A percentile compares a stretch with the other conserved stretches of the same genome.
These are phyloP conservation scores for Julus scandinavius DNA, from an alignment of 2,888 invertebrate genomes.

Conservation along the genomic window DNA sequence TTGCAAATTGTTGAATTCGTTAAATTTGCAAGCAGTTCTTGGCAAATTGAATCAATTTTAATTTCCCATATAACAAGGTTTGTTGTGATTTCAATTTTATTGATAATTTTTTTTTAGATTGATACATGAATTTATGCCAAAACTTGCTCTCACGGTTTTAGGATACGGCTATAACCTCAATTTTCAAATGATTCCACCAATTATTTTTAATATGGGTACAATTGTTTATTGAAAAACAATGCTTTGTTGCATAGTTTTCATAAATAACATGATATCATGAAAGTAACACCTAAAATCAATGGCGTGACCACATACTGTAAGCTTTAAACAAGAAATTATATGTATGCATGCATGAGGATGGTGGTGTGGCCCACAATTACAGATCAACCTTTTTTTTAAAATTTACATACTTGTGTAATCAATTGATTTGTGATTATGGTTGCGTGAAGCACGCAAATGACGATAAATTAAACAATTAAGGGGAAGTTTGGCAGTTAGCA, in stretches of 20 bases:
- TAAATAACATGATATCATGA: neutral
- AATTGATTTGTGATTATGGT: neutral
- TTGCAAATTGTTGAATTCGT: neutral
- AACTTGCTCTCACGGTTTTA: neutral
- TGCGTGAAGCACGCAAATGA: neutral
- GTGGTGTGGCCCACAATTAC: neutral
- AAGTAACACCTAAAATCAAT: neutral
- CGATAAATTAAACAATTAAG: conserved; percentile 18
- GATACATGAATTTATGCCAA: neutral
- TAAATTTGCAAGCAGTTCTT: neutral
- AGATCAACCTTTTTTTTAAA: neutral
- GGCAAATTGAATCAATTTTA: neutral
- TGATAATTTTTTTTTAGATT: neutral
- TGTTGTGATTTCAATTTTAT: neutral
- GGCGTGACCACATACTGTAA: neutral
- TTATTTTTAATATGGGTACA: conserved; percentile 18
- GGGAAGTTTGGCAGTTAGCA: neutral
- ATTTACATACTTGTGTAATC: neutral
- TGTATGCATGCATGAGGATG: neutral
- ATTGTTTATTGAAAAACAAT: conserved; percentile 26
- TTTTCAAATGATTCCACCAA: neutral
- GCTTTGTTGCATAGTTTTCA: neutral
- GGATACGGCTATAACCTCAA: neutral
- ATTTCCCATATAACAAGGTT: neutral
- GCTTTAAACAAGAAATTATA: neutral